Base-by-base conservation (phyloP, 1,140 invertebrate genomes). In the Pantala flavescens region DNA sequence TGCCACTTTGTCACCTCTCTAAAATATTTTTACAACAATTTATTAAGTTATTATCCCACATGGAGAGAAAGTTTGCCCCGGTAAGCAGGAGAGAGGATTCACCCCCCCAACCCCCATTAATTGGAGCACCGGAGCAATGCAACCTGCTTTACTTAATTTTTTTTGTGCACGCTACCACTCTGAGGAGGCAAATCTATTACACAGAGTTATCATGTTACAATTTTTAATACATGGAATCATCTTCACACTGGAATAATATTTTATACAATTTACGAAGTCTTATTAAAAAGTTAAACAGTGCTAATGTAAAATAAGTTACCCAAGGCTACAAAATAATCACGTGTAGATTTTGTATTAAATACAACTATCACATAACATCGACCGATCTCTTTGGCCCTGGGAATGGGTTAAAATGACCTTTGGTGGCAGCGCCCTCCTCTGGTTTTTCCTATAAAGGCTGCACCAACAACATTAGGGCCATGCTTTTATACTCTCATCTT, bases 311-410 rank as follows among this genome's bases (percentile, higher is more conserved):
- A 77, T 77, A 77, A 77, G 76, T 77, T 77, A 77, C 76, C 76
- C 76, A 76, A 77, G 76, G 76, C 75, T 77, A 77, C 76, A 77
- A 77, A 77, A 77, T 77, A 77, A 77, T 77, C 76, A 77, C 76
- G 75, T 77, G 74, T 77, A 77, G 76, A 77, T 77, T 76, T 77
- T 76, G 76, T 77, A 77, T 77, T 77, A 77, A 76, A 76, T 77
- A 77, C 76, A 77, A 76, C 76, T 77, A 77, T 77, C 76, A 77
- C 76, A 77, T 77, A 77, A 77, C 76, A 77, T 77, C 75, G 76
- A 77, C 76, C 74, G 43, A 71, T 72, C 75, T 76, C 75, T 76
- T 75, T 77, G 49, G 49, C 49, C 49, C 49, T 63, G n/a, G 49
- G 49, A 21, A 63, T 63, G 49, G 49, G 49, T 19, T 21, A 16